These are phyloP conservation scores for Amphimedon queenslandica DNA, from an alignment of 37 sponge, comb jelly and placozoan species.

Conservation along the genomic window DNA sequence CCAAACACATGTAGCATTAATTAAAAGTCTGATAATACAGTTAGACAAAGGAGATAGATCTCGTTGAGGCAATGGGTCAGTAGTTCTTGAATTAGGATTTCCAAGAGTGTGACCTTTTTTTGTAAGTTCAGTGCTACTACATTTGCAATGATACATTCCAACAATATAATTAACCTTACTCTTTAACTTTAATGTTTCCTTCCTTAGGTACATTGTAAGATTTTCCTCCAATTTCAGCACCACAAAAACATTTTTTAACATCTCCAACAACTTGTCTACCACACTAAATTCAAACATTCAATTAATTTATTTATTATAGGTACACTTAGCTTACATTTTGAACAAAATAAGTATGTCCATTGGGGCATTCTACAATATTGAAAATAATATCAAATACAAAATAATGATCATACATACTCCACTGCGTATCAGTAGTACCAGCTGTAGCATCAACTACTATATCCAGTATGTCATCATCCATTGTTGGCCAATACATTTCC, in stretches of 20 bases:
- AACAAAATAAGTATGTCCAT: not conserved
- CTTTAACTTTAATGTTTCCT: not conserved
- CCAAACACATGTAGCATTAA: conserved; percentile 3
- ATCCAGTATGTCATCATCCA: not conserved
- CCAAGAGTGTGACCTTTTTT: not conserved
- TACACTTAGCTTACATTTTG: not conserved
- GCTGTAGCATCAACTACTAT: not conserved
- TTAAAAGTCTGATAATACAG: too few relatives aligned
- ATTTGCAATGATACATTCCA: too few relatives aligned
- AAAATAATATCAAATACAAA: not conserved
- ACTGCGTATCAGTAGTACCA: not conserved
- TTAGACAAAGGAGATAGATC: not conserved
- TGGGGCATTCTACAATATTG: not conserved
- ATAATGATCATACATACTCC: not conserved
- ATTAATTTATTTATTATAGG: not conserved
- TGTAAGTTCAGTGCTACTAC: not conserved
- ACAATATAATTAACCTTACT: too few relatives aligned
- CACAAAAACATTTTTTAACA: not conserved
- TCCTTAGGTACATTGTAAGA: not conserved
- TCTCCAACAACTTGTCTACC: not conserved
- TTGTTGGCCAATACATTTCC: not conserved
- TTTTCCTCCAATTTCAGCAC: not conserved
- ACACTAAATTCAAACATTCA: not conserved
- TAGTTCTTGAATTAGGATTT: not conserved
- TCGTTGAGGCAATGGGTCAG: not conserved